These are phyloP conservation scores for Micromussa lordhowensis DNA, from an alignment of 92 coral and sea anemone genomes.

Conservation along the genomic window DNA sequence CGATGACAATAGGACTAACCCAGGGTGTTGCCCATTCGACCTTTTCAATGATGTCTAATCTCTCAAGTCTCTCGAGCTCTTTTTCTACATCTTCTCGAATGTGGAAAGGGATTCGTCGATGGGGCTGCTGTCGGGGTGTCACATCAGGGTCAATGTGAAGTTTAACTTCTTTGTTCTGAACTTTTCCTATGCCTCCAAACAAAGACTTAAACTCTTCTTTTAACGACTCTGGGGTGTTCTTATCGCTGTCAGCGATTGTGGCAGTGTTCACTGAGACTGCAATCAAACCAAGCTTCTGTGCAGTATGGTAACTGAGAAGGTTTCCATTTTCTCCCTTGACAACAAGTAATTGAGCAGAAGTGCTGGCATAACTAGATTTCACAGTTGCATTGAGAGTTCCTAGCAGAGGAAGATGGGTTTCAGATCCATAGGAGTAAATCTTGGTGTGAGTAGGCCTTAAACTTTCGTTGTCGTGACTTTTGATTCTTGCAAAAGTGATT, in stretches of 20 bases:
- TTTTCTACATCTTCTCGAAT: constrained; percentile 50
- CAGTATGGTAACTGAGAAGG: constrained; percentile 64
- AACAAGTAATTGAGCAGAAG: constrained; percentile 60
- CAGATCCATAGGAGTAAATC: constrained; percentile 40
- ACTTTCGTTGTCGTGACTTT: constrained; percentile 10
- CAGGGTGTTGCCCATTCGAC: constrained; percentile 76
- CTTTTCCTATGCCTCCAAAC: constrained; percentile 11
- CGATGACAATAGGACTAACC: constrained; percentile 61
- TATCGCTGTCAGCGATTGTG: constrained; percentile 4
- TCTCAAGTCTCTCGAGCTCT: constrained; percentile 64
- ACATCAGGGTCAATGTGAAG: too few relatives aligned
- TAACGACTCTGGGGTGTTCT: not conserved
- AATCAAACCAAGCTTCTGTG: constrained; percentile 59
- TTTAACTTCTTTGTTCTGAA: too few relatives aligned
- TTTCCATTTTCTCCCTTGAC: constrained; percentile 63
- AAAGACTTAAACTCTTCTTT: constrained; percentile 42
- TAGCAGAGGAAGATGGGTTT: constrained; percentile 50
- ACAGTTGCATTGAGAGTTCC: constrained; percentile 31
- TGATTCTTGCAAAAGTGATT: constrained; percentile 41
- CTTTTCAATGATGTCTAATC: constrained; percentile 66
- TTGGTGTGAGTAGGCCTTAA: constrained; percentile 27
- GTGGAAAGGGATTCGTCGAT: too few relatives aligned
- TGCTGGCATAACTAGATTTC: constrained; percentile 42
- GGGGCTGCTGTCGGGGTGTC: too few relatives aligned
- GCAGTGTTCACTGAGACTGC: constrained; percentile 43